phyloP scores from a whole-genome alignment of 2,113 vertebrate species.

The Microcebus tavaratra region DNA sequence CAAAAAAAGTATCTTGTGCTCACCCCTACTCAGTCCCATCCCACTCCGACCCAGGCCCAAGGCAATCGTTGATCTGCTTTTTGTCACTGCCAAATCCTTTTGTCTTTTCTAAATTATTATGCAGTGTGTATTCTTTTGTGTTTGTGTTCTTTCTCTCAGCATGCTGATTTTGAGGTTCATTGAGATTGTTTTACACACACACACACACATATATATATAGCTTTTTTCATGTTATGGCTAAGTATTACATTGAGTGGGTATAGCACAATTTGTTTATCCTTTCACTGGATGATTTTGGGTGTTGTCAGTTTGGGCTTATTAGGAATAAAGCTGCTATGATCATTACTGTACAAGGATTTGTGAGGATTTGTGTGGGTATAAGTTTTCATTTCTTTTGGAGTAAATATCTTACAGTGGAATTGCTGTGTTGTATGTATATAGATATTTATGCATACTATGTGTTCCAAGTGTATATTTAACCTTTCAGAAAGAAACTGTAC shows the following conservation, averaged over 20 bases:
- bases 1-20: neutral
- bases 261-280: neutral
- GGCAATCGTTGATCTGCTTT: neutral
- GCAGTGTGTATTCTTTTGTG: neutral
- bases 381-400: neutral
- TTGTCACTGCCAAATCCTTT: neutral
- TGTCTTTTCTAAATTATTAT: neutral
- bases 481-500: neutral
- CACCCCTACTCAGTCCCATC: neutral
- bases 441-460: neutral
- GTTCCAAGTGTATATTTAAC: neutral
- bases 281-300: neutral
- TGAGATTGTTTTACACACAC: neutral
- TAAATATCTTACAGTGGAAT: neutral
- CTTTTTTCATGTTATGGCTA: neutral
- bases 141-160: neutral
- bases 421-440: neutral
- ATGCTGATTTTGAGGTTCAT: neutral
- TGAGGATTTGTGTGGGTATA: neutral
- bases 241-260: neutral
- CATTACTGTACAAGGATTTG: neutral
- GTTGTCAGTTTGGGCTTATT: neutral
- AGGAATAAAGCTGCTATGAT: neutral
- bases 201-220: no score
- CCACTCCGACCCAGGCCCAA: neutral